Percentiles rank a stretch among this genome's conserved stretches.
Evolutionary conservation across 2,888 invertebrate species (phyloP).

Genomic region (Mactromeris polynyma): DNA sequence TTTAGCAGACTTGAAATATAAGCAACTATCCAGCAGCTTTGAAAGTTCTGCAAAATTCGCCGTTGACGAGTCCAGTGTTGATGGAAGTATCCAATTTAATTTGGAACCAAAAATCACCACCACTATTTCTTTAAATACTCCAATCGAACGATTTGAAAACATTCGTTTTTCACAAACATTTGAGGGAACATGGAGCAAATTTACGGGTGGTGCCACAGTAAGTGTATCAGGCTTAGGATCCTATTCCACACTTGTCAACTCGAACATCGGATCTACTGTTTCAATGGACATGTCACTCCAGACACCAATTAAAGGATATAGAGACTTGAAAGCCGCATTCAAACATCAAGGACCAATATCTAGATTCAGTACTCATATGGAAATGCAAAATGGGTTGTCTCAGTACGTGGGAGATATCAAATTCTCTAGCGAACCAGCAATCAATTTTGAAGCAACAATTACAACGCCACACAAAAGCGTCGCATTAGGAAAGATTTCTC

Average conservation of each 20-base stretch:
- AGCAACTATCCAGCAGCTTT: slow-evolving; percentile 17
- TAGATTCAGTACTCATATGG: slow-evolving; percentile 45
- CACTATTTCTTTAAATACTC: slow-evolving; percentile 45
- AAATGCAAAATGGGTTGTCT: slow-evolving; percentile 35
- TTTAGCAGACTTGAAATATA: slow-evolving; percentile 44
- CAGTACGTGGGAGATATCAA: slow-evolving; percentile 39
- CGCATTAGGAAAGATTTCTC: slow-evolving; percentile 32
- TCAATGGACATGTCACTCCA: slow-evolving; percentile 21
- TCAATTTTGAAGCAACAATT: slow-evolving; percentile 37
- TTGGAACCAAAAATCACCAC: slow-evolving; percentile 32
- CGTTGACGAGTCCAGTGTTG: slow-evolving; percentile 9
- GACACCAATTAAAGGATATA: slow-evolving; percentile 54
- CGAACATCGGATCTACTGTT: slow-evolving; percentile 19
- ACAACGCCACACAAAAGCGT: slow-evolving; percentile 46
- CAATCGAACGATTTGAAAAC: slow-evolving; percentile 25
- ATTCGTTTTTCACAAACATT: slow-evolving; percentile 33
- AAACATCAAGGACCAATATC: slow-evolving; percentile 43
- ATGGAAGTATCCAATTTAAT: slow-evolving; percentile 37
- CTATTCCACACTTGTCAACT: slow-evolving; percentile 21
- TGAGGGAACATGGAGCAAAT: slow-evolving; percentile 36
- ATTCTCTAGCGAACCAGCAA: slow-evolving; percentile 24
- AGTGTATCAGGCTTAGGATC: slow-evolving; percentile 35
- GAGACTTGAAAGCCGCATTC: slow-evolving; percentile 43
- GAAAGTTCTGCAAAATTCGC: slow-evolving; percentile 33
- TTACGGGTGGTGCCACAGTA: slow-evolving; percentile 45